Conservation (phyloP, 1,140 invertebrate genomes). For the Rhopalosiphum maidis region DNA sequence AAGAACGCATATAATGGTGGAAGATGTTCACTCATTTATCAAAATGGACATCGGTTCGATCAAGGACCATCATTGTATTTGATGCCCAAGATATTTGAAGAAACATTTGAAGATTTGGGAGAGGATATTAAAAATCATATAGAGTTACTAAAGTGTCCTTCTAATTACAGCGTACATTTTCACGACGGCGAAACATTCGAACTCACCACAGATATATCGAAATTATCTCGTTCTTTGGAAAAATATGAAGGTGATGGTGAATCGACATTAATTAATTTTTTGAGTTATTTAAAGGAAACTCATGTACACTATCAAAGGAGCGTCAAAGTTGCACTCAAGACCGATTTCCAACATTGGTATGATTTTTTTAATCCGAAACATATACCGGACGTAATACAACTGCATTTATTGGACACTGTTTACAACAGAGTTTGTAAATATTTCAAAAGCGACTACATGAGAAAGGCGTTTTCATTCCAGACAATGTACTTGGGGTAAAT, state of each 20-base stretch:
- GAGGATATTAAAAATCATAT: constrained; percentile 48
- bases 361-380: constrained; percentile 50
- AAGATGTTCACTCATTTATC: constrained; percentile 38
- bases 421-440: constrained; percentile 52
- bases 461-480: constrained; percentile 46
- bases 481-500: constrained; percentile 52
- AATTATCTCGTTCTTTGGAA: constrained; percentile 46
- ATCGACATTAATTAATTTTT: constrained; percentile 19
- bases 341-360: constrained; percentile 49
- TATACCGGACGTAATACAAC: constrained; percentile 28
- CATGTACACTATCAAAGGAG: constrained; percentile 48
- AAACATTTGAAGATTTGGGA: constrained; percentile 46
- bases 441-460: constrained; percentile 52
- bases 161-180: constrained; percentile 43
- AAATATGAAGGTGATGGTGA: constrained; percentile 31
- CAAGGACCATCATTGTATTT: constrained; percentile 48
- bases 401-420: constrained; percentile 37
- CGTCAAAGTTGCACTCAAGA: constrained; percentile 42
- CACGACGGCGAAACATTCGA: constrained; percentile 42
- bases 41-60: constrained; percentile 54
- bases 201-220: constrained; percentile 32
- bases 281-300: constrained; percentile 42
- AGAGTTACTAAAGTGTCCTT: constrained; percentile 35
- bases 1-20: constrained; percentile 51
- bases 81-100: constrained; percentile 51